Evolutionary conservation across 2,113 vertebrate genomes (phyloP).

Genomic region (Apistogramma diplotaenia): DNA sequence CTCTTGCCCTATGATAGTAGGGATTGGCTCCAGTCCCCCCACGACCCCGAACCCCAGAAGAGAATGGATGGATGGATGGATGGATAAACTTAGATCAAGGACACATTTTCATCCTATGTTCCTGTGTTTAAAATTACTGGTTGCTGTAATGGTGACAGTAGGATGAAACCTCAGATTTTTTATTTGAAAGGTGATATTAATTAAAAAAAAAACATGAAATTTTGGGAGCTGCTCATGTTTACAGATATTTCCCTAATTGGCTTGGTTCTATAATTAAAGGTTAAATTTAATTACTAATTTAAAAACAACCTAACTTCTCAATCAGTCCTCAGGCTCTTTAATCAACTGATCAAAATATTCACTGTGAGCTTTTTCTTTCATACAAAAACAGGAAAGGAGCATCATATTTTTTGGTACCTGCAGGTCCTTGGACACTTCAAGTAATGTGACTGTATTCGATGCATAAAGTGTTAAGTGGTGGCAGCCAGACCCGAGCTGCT

Average conservation of each 20-base stretch:
- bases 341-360: background rate
- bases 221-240: background rate
- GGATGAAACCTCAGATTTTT: background rate
- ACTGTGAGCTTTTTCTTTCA: background rate
- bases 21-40: too few species aligned
- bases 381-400: too few species aligned
- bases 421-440: conserved; percentile 46
- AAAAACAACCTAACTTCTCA: background rate
- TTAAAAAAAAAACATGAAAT: background rate
- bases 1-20: too few species aligned
- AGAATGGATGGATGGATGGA: too few species aligned
- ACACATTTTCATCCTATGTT: background rate
- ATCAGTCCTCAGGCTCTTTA: background rate
- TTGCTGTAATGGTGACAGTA: background rate
- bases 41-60: too few species aligned
- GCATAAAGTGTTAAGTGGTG: conserved; percentile 79
- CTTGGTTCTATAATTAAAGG: conserved; percentile 9
- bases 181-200: background rate
- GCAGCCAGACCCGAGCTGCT: conserved; percentile 75
- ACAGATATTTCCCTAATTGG: background rate
- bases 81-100: background rate
- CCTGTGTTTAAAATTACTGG: background rate
- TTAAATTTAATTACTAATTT: conserved; percentile 16
- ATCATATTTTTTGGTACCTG: conserved; percentile 26
- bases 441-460: conserved; percentile 45